Conservation (phyloP, 1,140 invertebrate species). For the Apis dorsata region DNA sequence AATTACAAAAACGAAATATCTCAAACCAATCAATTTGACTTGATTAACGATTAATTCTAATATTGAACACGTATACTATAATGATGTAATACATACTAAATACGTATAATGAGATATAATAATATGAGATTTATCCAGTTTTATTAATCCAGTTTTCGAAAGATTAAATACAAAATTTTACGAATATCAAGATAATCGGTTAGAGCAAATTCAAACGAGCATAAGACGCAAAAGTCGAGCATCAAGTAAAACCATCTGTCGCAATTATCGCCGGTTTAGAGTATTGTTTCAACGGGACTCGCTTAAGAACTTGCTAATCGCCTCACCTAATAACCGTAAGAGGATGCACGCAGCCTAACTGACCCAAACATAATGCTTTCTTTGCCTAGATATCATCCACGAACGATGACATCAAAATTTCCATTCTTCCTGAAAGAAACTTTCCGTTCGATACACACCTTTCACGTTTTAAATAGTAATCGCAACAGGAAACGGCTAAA, state of each 20-base stretch:
- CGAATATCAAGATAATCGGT: too few relatives aligned
- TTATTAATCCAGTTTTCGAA: too few relatives aligned
- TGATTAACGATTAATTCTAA: too few relatives aligned
- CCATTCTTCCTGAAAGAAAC: neutral
- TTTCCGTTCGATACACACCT: constrained; percentile 10
- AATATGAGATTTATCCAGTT: too few relatives aligned
- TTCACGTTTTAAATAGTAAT: neutral
- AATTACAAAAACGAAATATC: too few relatives aligned
- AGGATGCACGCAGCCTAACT: constrained; percentile 27
- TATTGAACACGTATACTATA: too few relatives aligned
- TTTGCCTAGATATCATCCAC: neutral
- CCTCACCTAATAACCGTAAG: constrained; percentile 48
- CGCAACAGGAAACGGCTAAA: neutral
- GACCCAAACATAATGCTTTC: constrained; percentile 7
- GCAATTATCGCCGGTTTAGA: constrained; percentile 63
- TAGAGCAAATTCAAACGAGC: too few relatives aligned
- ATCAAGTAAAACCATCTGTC: constrained; percentile 6
- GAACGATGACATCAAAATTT: constrained; percentile 11
- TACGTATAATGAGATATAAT: too few relatives aligned
- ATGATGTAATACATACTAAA: too few relatives aligned
- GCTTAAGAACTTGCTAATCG: constrained; percentile 55
- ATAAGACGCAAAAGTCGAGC: neutral
- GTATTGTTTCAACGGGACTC: constrained; percentile 68
- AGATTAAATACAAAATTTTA: too few relatives aligned
- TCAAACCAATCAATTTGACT: too few relatives aligned